Base-by-base conservation (phyloP, 2,113 vertebrate genomes). In the Chiloscyllium plagiosum region DNA sequence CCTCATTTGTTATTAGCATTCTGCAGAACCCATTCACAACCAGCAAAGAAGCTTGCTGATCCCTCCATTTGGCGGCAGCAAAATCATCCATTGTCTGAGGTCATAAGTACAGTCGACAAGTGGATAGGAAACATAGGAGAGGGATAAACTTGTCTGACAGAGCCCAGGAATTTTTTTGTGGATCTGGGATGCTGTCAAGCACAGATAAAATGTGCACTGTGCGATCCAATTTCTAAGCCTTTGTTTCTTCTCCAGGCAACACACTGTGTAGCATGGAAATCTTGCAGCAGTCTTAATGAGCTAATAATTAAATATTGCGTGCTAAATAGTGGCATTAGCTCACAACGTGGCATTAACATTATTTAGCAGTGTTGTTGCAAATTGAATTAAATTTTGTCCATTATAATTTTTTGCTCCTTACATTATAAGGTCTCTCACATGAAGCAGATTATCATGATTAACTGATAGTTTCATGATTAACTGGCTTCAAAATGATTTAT, bases 381-480 rank as follows among this genome's bases (percentile, higher is more conserved):
- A 95, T 95, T 95, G 94, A 70, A 95, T 95, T 95, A 95, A 76
- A 95, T 95, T 95, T 72, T 95, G 69, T 95, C 94, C 47, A 72
- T 95, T 95, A 95, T 95, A 72, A 95, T 95, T 70, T 94, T 95
- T 95, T 95, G 37, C 94, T 95, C 94, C 10, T 68, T 72, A 95
- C 94, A 95, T 95, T 95, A 95, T 95, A 95, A 95, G 69, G 94
- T 76, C 68, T 76, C 47, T 70, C 94, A 72, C 52, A 50, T 72
- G 94, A 95, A 95, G 94, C 94, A 95, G 94, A 95, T 95, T 47
- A 70, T 94, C 93, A 70, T 95, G 94, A 95, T 95, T 95, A 95
- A 95, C 94, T 76, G 94, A 95, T 95, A 72, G 94, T 95, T 95
- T 72, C 94, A 95, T 95, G 94, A 95, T 95, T 70, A 95, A 95